Base-by-base conservation (phyloP, 1,140 invertebrate genomes). In the Procambarus clarkii region DNA sequence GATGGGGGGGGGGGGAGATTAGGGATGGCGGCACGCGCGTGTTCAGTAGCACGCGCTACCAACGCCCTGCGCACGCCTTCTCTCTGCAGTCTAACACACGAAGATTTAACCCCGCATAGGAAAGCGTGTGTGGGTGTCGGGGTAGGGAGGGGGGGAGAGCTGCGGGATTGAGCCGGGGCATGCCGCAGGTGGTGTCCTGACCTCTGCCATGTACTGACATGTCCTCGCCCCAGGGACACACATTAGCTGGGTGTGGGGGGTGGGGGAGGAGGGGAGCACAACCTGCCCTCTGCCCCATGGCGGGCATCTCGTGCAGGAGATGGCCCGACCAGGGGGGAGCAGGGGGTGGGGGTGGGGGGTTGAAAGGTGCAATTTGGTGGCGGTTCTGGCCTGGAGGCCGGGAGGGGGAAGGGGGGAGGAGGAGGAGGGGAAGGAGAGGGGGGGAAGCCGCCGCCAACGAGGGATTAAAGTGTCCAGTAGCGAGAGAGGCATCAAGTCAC, bases 181-280 rank as follows among this genome's bases (percentile, higher is more conserved):
- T 78, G 88, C 80, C 74, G 82, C 50, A 44, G 82, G 82, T 64
- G 82, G 74, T 85, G 82, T 46, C 82, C 60, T 91, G 89, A 91
- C 89, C 89, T 86, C 82, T 91, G 89, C 89, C 89, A 91, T 91
- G 82, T 64, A 46, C 89, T 86, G 82, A 79, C 89, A 91, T 91
- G 89, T 91, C 83, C 89, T 79, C 82, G 82, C 82, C 83, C 69
- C 74, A 83, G 89, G 81, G 89, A 91, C 83, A 85, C 82, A 85
- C 82, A 85, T 90, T 85, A 86, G 21, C 83, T 78, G 76, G 89
- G 89, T 85, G 82, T 85, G 89, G 83, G 82, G 89, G 34, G 34
- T 34, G 1, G 34, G 34, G 34, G 34, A 34, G 34, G 34, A 34
- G 34, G 0, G 34, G 34, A 1, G 34, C 46, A 76, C 74, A 86